phyloP scores from a whole-genome alignment of 2,797 vertebrate genomes.

The Psittacula echo region DNA sequence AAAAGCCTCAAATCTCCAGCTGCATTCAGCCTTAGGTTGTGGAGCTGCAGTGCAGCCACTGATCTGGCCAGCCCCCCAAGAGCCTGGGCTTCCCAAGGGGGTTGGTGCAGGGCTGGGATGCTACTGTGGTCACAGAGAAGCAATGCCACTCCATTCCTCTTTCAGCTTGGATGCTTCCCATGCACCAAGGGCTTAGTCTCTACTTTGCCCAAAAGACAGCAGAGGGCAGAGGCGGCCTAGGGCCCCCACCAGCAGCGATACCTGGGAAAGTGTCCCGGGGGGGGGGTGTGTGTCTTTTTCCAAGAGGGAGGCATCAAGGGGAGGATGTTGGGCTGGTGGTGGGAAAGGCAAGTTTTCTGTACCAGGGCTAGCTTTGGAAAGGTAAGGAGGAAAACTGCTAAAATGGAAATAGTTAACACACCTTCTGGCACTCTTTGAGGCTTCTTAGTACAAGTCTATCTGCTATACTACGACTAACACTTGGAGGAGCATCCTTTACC shows the following conservation, averaged over 20 bases:
- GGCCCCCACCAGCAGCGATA: not conserved
- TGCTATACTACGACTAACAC: not conserved
- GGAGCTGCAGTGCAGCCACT: not conserved
- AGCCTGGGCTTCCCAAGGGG: not conserved
- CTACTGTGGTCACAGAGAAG: not conserved
- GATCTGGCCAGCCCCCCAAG: not conserved
- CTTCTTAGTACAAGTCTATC: not conserved
- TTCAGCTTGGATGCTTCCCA: fast-evolving
- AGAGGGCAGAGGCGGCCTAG: not conserved
- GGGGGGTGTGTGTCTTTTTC: not conserved
- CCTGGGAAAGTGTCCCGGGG: not conserved
- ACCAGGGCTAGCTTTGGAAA: not conserved
- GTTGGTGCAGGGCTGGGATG: not conserved
- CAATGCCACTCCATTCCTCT: not conserved
- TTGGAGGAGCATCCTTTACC: not conserved
- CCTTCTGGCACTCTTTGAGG: not conserved
- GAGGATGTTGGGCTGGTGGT: not conserved
- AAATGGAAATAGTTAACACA: not conserved
- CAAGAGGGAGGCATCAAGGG: not conserved
- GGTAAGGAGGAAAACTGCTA: not conserved
- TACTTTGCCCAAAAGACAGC: not conserved
- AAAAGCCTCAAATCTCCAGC: not conserved
- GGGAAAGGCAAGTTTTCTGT: not conserved
- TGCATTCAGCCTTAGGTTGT: not conserved
- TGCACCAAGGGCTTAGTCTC: not conserved